phyloP scores from a whole-genome alignment of 2,888 invertebrate species.

The Cenopis cana region DNA sequence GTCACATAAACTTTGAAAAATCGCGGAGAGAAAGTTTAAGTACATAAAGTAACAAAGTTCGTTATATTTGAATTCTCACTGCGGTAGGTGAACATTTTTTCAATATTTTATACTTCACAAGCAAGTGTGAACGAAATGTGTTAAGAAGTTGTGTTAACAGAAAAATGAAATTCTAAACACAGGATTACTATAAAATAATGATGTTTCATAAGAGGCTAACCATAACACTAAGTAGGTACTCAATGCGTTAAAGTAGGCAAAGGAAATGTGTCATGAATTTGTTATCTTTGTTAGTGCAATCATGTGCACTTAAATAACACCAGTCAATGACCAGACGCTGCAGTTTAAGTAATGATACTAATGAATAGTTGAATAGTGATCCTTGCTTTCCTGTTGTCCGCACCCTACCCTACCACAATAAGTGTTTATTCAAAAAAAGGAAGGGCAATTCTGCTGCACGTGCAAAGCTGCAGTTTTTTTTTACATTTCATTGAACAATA shows the following conservation, averaged over 20 bases:
- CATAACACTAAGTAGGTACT: neutral
- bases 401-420: constrained; percentile 12
- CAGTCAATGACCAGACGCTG: constrained; percentile 35
- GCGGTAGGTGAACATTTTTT: constrained; percentile 12
- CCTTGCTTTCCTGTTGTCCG: constrained; percentile 24
- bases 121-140: constrained; percentile 28
- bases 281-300: constrained; percentile 37
- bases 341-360: constrained; percentile 21
- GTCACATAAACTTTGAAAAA: no score
- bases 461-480: constrained; percentile 22
- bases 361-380: neutral
- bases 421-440: constrained; percentile 13
- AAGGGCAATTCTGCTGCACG: constrained; percentile 32
- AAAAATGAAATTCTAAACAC: constrained; percentile 4
- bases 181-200: neutral
- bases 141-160: constrained; percentile 22
- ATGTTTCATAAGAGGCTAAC: neutral
- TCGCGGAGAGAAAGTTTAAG: no score
- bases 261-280: constrained; percentile 34
- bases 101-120: constrained; percentile 20
- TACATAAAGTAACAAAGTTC: no score
- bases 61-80: neutral
- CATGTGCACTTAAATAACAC: constrained; percentile 23
- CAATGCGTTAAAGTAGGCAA: constrained; percentile 9
- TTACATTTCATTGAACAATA: constrained; percentile 17